A percentile compares a stretch with the other conserved stretches of the same genome.
Conservation (phyloP, 2,888 invertebrate species). For the Drosophila greeni region DNA sequence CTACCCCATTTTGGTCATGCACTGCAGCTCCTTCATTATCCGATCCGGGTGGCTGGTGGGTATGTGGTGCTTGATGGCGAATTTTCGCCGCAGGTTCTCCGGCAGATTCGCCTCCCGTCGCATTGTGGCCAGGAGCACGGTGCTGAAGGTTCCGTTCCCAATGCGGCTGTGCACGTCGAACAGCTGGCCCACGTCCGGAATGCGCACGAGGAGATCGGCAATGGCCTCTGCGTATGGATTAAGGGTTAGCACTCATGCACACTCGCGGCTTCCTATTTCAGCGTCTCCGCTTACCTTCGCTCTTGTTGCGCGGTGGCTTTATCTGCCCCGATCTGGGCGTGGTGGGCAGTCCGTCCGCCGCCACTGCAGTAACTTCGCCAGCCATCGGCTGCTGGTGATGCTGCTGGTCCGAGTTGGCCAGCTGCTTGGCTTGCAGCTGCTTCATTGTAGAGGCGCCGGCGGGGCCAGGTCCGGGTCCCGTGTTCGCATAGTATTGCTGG, state of each 20-base stretch:
- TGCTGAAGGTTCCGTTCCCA: conserved; percentile 92
- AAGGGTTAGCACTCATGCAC: not conserved
- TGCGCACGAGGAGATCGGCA: conserved; percentile 74
- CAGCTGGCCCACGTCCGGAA: conserved; percentile 83
- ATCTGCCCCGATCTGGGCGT: conserved; percentile 11
- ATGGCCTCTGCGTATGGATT: conserved; percentile 70
- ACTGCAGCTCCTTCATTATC: conserved; percentile 89
- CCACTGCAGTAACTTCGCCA: not conserved
- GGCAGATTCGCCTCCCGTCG: conserved; percentile 77
- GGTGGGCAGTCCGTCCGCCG: conserved; percentile 5
- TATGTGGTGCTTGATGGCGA: conserved; percentile 91
- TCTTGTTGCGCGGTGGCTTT: conserved; percentile 17
- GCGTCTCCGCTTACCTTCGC: conserved; percentile 5
- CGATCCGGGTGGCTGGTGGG: conserved; percentile 91
- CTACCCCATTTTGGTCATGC: conserved; percentile 88
- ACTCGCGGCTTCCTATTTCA: not conserved
- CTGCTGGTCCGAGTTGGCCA: not conserved
- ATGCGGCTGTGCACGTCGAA: conserved; percentile 86
- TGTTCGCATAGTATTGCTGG: not conserved
- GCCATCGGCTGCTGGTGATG: conserved; percentile 3
- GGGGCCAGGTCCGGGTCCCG: not conserved
- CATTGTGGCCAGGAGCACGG: conserved; percentile 88
- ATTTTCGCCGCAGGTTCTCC: conserved; percentile 81
- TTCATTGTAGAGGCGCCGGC: not conserved
- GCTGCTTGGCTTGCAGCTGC: conserved; percentile 1